These are phyloP conservation scores for Plusia festucae DNA, from an alignment of 2,888 invertebrate genomes.

Conservation along the genomic window DNA sequence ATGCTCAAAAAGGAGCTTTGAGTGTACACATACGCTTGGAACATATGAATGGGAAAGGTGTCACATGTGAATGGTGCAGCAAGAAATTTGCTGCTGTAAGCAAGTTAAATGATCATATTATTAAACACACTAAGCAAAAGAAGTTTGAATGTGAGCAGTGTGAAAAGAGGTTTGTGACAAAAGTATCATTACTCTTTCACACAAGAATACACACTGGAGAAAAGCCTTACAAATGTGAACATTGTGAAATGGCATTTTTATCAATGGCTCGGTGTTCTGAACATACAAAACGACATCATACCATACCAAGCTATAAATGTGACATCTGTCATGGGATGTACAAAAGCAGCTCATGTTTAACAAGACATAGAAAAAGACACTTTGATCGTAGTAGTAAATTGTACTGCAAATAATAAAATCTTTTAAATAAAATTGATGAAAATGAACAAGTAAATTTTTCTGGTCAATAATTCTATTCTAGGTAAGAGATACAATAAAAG, in stretches of 20 bases:
- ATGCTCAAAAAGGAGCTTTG: constrained; percentile 59
- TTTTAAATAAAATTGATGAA: background rate
- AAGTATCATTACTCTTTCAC: constrained; percentile 65
- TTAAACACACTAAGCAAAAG: constrained; percentile 69
- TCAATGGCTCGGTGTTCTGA: constrained; percentile 65
- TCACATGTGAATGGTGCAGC: constrained; percentile 64
- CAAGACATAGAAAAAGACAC: constrained; percentile 62
- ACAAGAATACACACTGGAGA: constrained; percentile 70
- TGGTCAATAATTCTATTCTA: too few species aligned
- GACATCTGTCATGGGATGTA: constrained; percentile 64
- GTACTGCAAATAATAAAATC: constrained; percentile 21
- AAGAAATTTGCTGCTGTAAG: constrained; percentile 65
- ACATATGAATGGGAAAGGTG: constrained; percentile 60
- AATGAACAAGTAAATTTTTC: too few species aligned
- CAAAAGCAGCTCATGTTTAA: constrained; percentile 51
- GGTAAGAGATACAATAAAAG: too few species aligned
- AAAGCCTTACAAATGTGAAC: constrained; percentile 65
- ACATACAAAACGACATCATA: constrained; percentile 62
- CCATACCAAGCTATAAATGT: constrained; percentile 57
- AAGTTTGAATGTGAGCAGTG: constrained; percentile 65
- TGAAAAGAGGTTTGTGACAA: constrained; percentile 63
- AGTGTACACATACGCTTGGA: constrained; percentile 63
- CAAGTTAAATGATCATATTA: constrained; percentile 60
- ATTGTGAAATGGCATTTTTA: constrained; percentile 63
- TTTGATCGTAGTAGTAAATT: constrained; percentile 60